Evolutionary conservation across 1,140 invertebrate species (phyloP), one percentile per base, ranked within the genome.

Genomic region (Octopus sinensis): DNA sequence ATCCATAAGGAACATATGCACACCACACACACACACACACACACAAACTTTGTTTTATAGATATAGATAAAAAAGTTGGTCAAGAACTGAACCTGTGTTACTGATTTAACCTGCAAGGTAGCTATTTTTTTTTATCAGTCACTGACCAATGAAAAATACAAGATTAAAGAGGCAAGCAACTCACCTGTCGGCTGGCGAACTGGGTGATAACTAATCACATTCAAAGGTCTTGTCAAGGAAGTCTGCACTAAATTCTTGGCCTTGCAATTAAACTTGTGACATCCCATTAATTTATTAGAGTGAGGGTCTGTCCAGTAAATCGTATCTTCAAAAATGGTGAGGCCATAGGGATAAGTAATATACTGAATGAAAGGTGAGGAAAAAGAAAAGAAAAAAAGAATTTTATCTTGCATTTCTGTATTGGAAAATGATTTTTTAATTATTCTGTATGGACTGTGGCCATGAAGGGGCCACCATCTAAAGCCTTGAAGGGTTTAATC

Each of bases 291-390:
- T 9, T 96, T 91, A 86, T 97, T 98, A 4, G 98, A 91, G 85
- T 97, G 96, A 6, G 97, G 92, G 90, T 99, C 98, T 0, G 97
- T 98, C 97, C 98, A 99, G 88, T 97, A 99, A 79, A 99, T 92
- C 0, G 94, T 95, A 85, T 99, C 97, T 90, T 97, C 96, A 89
- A 97, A 98, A 0, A 99, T 91, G 0, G 97, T 96, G 7, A 99
- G 90, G 0, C 96, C 98, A 91, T 99, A 97, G 0, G 98, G 97
- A 92, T 99, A 23, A 23, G 23, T 23, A 23, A 23, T 23, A 23
- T 23, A 23, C 23, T 23, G 23, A 23, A 23, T 23, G 23, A 23
- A 23, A 23, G 98, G 0, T 98, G 90, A 0, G 98, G 91, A 87
- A 98, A 98, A 89, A 98, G 95, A 52, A 97, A 89, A 75, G 80